A percentile compares a stretch with the other conserved stretches of the same genome.
Conservation (phyloP, 2,113 vertebrate species). For the Columba janthina region DNA sequence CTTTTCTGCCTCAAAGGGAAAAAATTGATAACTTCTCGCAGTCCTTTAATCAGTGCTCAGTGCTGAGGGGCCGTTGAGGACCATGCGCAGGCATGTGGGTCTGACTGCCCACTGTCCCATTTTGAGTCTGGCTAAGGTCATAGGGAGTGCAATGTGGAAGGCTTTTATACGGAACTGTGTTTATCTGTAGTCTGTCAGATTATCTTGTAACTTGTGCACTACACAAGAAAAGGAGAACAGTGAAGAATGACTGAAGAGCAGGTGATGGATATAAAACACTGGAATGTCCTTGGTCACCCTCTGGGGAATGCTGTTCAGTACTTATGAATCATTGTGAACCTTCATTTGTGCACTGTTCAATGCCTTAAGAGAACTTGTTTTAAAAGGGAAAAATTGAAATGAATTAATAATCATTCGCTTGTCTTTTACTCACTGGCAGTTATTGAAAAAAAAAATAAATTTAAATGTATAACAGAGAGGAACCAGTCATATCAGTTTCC, state of each 20-base stretch:
- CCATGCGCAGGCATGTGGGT: not conserved
- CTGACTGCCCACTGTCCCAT: not conserved
- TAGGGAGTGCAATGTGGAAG: not conserved
- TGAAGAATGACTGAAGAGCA: constrained; percentile 4
- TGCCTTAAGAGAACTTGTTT: constrained; percentile 8
- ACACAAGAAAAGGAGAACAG: not conserved
- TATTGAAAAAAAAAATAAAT: not conserved
- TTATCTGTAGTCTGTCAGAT: not conserved
- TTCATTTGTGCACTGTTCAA: not conserved
- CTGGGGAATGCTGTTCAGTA: not conserved
- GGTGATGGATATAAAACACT: constrained; percentile 3
- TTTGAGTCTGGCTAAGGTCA: not conserved
- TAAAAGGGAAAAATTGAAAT: not conserved
- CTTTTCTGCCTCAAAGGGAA: not conserved
- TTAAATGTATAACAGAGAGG: constrained; percentile 4
- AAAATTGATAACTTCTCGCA: not conserved
- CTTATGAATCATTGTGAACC: not conserved
- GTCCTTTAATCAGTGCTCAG: not conserved
- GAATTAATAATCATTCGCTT: constrained; percentile 47
- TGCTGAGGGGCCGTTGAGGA: not conserved
- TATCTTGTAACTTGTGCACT: not conserved
- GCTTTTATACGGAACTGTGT: not conserved
- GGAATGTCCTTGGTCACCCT: not conserved
- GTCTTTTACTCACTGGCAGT: constrained; percentile 17
- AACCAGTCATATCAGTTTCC: constrained; percentile 15